Evolutionary conservation across 30 jellyfish, hydroid and myxozoan genomes (phyloP), one percentile per base, ranked within the genome.

Genomic region (Cassiopea xamachana): DNA sequence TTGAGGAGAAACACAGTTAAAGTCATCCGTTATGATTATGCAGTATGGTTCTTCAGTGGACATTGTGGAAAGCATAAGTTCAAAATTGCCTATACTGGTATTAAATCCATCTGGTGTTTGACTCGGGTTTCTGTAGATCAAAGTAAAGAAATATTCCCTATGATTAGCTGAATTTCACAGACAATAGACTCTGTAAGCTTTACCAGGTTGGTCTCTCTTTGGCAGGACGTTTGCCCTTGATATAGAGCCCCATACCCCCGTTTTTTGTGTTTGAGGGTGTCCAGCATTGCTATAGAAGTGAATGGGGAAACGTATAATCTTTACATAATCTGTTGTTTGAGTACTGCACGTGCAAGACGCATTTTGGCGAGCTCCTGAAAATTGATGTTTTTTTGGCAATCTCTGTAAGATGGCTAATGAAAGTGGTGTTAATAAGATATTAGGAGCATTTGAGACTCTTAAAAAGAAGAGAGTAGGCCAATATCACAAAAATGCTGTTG

Each of bases 31-130:
- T 44, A 2, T 39, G 16, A 3, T 14, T 87, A n/a, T 69, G 47
- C 16, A 77, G 83, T 72, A 68, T 85, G 98, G 86, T 94, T 46
- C 70, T 89, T 70, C 93, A 97, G 18, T 84, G 89, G 64, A 55
- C 64, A 55, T 55, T 3, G 64, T 3, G 12, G 64, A 55, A 3
- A 55, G 64, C 64, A 55, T 55, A 55, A 55, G 64, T 10, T 55
- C 12, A 55, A 55, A 55, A 55, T 55, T 55, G 7, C 12, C 64
- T 10, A 55, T 55, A 55, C 0, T 27, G 64, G 64, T 55, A 55
- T 55, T 10, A 55, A 55, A 55, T 55, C 12, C 12, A 55, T 55
- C 64, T 55, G 12, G 12, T 55, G 64, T 55, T 55, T 55, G 64
- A 55, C 64, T 55, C 12, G 64, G 64, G 12, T 3, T 55, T 6